Evolutionary conservation across 2,797 vertebrate genomes (phyloP).

Genomic region (Chrysocyon brachyurus): DNA sequence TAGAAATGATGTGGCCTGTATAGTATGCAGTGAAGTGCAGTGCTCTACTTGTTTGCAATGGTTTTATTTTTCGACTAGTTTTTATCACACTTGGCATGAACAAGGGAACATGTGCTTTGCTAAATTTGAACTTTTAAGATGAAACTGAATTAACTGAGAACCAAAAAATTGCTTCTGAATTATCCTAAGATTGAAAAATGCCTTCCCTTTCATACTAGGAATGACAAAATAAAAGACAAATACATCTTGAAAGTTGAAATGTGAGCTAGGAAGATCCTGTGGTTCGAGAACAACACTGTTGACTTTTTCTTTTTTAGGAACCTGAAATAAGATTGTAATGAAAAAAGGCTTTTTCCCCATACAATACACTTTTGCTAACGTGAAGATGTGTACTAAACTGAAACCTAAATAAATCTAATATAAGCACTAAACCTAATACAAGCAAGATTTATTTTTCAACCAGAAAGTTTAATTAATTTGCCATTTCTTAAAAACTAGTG

Average conservation of each 20-base stretch:
- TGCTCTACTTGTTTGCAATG: slow-evolving; percentile 85
- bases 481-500: slow-evolving; percentile 67
- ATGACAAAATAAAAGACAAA: slow-evolving; percentile 82
- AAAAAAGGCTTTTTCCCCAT: slow-evolving; percentile 34
- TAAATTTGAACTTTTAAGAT: slow-evolving; percentile 87
- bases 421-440: slow-evolving; percentile 49
- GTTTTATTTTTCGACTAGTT: slow-evolving; percentile 85
- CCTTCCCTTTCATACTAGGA: slow-evolving; percentile 79
- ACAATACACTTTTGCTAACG: slow-evolving; percentile 52
- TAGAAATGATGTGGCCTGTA: slow-evolving; percentile 73
- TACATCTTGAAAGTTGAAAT: slow-evolving; percentile 73
- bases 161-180: slow-evolving; percentile 84
- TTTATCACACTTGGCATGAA: slow-evolving; percentile 86
- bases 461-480: slow-evolving; percentile 65
- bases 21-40: slow-evolving; percentile 82
- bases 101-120: slow-evolving; percentile 87
- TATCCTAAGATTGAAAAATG: slow-evolving; percentile 84
- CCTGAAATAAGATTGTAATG: slow-evolving; percentile 56
- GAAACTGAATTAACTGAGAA: slow-evolving; percentile 84
- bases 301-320: slow-evolving; percentile 49
- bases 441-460: slow-evolving; percentile 46
- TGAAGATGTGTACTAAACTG: slow-evolving; percentile 30
- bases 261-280: slow-evolving; percentile 66
- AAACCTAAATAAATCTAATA: slow-evolving; percentile 59
- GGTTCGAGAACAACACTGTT: slow-evolving; percentile 69